phyloP scores from a whole-genome alignment of 2,113 vertebrate genomes.

The Chlamydotis undulata region DNA sequence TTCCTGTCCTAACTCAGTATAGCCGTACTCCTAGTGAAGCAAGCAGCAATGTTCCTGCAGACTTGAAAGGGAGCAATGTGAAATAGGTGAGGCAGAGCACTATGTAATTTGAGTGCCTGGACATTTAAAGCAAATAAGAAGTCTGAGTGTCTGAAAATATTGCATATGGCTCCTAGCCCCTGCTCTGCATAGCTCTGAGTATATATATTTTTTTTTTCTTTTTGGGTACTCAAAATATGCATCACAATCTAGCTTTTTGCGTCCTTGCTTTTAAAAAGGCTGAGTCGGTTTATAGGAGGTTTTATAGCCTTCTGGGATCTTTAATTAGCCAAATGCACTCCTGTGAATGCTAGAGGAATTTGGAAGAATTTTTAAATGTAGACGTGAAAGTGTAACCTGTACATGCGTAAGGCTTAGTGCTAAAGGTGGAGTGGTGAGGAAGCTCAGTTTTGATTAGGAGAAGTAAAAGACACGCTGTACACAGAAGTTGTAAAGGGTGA shows the following conservation, averaged over 20 bases:
- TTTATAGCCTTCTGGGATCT: background rate
- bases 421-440: slow-evolving; percentile 7
- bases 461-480: background rate
- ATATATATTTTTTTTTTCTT: background rate
- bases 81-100: background rate
- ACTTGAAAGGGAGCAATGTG: background rate
- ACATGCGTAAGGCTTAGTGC: background rate
- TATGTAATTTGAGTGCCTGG: slow-evolving; percentile 19
- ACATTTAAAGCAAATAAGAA: background rate
- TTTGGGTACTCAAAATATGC: background rate
- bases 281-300: background rate
- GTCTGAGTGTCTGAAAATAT: background rate
- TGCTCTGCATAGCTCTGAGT: background rate
- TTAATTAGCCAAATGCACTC: background rate
- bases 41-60: background rate
- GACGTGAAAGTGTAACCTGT: background rate
- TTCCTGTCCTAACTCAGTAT: background rate
- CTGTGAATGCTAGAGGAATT: background rate
- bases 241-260: background rate
- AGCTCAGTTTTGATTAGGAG: slow-evolving; percentile 37
- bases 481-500: background rate
- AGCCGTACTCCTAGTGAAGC: rapidly evolving
- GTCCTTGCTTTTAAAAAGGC: background rate
- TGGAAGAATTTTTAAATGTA: background rate
- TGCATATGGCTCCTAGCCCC: background rate